A percentile compares a stretch with the other conserved stretches of the same genome.
Evolutionary conservation across 1,140 invertebrate genomes (phyloP).

Genomic region (Prorops nasuta): DNA sequence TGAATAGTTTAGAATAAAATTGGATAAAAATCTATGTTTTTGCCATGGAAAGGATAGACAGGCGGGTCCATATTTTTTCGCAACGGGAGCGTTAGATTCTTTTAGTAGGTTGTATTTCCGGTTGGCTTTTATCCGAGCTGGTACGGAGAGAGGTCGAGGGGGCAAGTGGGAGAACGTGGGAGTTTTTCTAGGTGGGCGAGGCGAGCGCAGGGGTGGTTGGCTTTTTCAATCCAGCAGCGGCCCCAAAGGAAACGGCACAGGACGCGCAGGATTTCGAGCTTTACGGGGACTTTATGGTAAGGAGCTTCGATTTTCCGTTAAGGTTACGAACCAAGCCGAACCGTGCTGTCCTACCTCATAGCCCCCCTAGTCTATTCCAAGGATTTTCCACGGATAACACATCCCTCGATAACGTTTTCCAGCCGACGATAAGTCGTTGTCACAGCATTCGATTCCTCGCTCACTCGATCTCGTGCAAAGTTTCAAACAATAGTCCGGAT

Average conservation of each 20-base stretch:
- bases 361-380: slow-evolving; percentile 23
- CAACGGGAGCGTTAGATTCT: no score
- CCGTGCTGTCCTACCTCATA: slow-evolving; percentile 4
- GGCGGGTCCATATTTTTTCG: no score
- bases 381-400: slow-evolving; percentile 34
- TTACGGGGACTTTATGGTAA: slow-evolving; percentile 44
- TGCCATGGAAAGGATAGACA: no score
- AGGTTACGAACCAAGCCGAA: slow-evolving; percentile 25
- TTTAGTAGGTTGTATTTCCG: no score
- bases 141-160: not conserved
- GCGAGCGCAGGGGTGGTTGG: no score
- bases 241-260: slow-evolving; percentile 20
- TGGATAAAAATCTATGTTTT: no score
- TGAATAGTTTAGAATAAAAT: no score
- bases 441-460: no score
- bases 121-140: not conserved
- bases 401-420: slow-evolving; percentile 25
- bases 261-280: slow-evolving; percentile 30
- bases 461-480: no score
- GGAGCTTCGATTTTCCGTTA: slow-evolving; percentile 47
- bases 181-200: no score
- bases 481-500: no score
- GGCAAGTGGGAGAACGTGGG: not conserved
- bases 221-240: slow-evolving; percentile 27
- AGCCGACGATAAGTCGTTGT: not conserved